Percentiles rank a stretch among this genome's conserved stretches.
These are phyloP conservation scores for Drosophila fuyamai DNA, from an alignment of 1,140 invertebrate genomes.

Conservation along the genomic window DNA sequence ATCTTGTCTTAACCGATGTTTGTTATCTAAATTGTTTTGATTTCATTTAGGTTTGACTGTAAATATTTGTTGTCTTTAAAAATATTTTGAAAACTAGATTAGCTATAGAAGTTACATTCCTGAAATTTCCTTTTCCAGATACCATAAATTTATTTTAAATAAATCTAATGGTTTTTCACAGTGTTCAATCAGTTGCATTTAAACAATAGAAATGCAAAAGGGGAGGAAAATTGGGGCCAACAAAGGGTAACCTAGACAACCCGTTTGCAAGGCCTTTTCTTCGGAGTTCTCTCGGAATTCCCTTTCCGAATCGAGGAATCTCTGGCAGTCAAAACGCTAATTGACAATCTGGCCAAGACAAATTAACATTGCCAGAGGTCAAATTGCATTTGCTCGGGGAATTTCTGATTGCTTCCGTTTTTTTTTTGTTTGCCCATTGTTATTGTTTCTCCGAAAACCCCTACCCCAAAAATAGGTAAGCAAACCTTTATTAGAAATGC, in stretches of 20 bases:
- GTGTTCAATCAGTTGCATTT: slow-evolving; percentile 14
- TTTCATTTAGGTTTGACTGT: too few relatives aligned
- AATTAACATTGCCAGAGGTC: slow-evolving; percentile 60
- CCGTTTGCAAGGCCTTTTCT: not conserved
- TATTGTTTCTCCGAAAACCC: not conserved
- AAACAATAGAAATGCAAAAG: not conserved
- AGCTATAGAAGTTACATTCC: too few relatives aligned
- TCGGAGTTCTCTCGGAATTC: not conserved
- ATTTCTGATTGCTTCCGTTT: slow-evolving; percentile 77
- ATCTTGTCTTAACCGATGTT: not conserved
- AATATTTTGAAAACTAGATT: too few relatives aligned
- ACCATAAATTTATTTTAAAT: not conserved
- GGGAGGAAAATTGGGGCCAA: not conserved
- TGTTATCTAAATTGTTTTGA: too few relatives aligned
- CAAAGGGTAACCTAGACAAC: not conserved
- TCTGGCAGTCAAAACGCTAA: slow-evolving; percentile 34
- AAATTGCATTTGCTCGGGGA: slow-evolving; percentile 56
- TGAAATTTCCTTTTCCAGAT: too few relatives aligned
- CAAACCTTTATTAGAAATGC: slow-evolving; percentile 60
- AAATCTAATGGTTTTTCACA: too few relatives aligned
- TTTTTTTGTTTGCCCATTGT: slow-evolving; percentile 31
- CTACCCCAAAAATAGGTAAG: slow-evolving; percentile 18
- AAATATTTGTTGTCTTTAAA: too few relatives aligned
- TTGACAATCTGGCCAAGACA: slow-evolving; percentile 37
- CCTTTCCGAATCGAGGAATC: not conserved